Evolutionary conservation across 2,797 vertebrate genomes (phyloP).

Genomic region (Manis pentadactyla): DNA sequence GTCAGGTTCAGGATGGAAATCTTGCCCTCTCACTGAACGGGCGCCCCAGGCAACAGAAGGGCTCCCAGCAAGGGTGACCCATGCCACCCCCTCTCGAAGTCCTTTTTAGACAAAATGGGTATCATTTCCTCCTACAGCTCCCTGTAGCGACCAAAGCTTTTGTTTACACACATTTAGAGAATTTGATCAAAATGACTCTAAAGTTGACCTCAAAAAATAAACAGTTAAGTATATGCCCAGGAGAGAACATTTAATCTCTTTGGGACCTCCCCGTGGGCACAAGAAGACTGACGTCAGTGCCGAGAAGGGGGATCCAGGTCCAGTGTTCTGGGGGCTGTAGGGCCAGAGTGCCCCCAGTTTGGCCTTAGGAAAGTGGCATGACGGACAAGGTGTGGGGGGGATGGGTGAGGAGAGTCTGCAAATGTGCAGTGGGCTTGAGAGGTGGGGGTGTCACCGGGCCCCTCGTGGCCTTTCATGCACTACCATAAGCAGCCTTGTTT

Average conservation of each 20-base stretch:
- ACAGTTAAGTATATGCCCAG: background rate
- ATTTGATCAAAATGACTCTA: background rate
- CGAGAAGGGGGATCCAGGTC: background rate
- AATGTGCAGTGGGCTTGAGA: background rate
- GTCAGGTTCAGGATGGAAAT: too few species aligned
- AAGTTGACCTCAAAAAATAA: background rate
- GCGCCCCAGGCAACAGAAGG: too few species aligned
- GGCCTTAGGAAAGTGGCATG: background rate
- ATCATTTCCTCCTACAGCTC: accelerated
- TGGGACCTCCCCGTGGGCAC: background rate
- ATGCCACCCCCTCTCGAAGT: background rate
- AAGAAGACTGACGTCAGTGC: background rate
- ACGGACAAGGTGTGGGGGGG: background rate
- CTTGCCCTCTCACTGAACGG: background rate
- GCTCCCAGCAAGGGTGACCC: too few species aligned
- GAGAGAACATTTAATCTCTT: too few species aligned
- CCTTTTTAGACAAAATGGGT: background rate
- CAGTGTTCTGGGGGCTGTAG: background rate
- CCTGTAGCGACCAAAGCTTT: too few species aligned
- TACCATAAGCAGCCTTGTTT: too few species aligned
- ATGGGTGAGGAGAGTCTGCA: background rate
- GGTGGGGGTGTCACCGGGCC: background rate
- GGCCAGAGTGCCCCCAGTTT: background rate
- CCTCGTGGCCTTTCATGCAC: too few species aligned
- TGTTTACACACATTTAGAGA: background rate